Evolutionary conservation across 2,888 invertebrate genomes (phyloP).

Genomic region (Polia nebulosa): DNA sequence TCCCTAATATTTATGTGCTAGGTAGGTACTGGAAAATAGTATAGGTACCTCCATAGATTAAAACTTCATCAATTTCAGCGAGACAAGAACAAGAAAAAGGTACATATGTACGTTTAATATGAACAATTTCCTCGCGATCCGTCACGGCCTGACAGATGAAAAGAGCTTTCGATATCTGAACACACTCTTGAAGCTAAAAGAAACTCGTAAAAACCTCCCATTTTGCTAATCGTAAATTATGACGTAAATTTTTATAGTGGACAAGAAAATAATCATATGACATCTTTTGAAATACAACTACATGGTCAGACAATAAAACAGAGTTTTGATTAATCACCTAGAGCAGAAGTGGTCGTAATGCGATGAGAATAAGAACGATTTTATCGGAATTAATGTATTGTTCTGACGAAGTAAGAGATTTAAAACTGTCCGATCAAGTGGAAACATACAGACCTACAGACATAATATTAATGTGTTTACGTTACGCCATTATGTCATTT

Average conservation of each 20-base stretch:
- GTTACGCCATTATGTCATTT: slow-evolving; percentile 51
- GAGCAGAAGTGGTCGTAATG: slow-evolving; percentile 31
- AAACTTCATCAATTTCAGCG: slow-evolving; percentile 23
- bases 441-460: slow-evolving; percentile 27
- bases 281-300: slow-evolving; percentile 59
- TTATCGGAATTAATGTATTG: slow-evolving; percentile 26
- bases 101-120: slow-evolving; percentile 14
- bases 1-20: not conserved
- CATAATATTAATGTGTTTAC: slow-evolving; percentile 47
- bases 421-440: slow-evolving; percentile 39
- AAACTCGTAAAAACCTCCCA: slow-evolving; percentile 63
- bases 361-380: slow-evolving; percentile 40
- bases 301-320: slow-evolving; percentile 48
- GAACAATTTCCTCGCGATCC: slow-evolving; percentile 27
- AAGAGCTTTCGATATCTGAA: slow-evolving; percentile 34
- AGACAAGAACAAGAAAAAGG: slow-evolving; percentile 1
- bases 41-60: not conserved
- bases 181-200: slow-evolving; percentile 48
- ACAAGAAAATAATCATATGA: slow-evolving; percentile 62
- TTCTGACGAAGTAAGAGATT: slow-evolving; percentile 32
- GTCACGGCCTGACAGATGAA: slow-evolving; percentile 11
- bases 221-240: slow-evolving; percentile 66
- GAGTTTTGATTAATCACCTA: slow-evolving; percentile 39
- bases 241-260: slow-evolving; percentile 59
- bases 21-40: slow-evolving; percentile 1